Percentiles rank a stretch among this genome's conserved stretches.
Evolutionary conservation across 2,888 invertebrate genomes (phyloP).

Genomic region (Raillietiella orientalis): DNA sequence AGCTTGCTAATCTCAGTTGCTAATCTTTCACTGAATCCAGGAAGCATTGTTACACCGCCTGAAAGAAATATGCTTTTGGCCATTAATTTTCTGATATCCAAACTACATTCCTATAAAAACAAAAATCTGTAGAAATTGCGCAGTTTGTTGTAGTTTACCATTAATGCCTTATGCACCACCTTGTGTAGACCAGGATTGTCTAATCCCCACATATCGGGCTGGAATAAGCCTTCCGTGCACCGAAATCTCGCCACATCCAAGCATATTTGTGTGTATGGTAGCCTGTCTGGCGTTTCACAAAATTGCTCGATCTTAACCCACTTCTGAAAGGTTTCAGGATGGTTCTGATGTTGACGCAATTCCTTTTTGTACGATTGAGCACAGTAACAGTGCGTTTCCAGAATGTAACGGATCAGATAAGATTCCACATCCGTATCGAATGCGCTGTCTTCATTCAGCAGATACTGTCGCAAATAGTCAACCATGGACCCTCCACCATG

Average conservation of each 20-base stretch:
- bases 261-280: constrained; percentile 2
- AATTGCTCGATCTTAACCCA: constrained; percentile 8
- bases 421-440: constrained; percentile 13
- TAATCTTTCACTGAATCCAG: constrained; percentile 20
- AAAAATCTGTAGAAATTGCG: constrained; percentile 2
- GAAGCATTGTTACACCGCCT: constrained; percentile 19
- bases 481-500: constrained; percentile 18
- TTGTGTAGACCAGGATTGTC: constrained; percentile 20
- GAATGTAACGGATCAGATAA: constrained; percentile 15
- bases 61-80: constrained; percentile 20
- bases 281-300: background rate
- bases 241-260: constrained; percentile 12
- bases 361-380: constrained; percentile 14
- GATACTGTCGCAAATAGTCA: constrained; percentile 14
- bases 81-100: constrained; percentile 21
- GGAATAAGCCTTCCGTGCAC: constrained; percentile 17
- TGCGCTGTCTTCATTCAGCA: constrained; percentile 12
- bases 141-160: constrained; percentile 7
- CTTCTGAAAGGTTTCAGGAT: constrained; percentile 11
- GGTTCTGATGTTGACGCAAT: constrained; percentile 11
- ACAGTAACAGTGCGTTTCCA: constrained; percentile 13
- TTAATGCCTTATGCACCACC: constrained; percentile 19
- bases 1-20: constrained; percentile 18
- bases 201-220: constrained; percentile 20
- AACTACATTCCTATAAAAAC: constrained; percentile 15